These are phyloP conservation scores for Camelus dromedarius DNA, from an alignment of 2,113 vertebrate species.

Conservation along the genomic window DNA sequence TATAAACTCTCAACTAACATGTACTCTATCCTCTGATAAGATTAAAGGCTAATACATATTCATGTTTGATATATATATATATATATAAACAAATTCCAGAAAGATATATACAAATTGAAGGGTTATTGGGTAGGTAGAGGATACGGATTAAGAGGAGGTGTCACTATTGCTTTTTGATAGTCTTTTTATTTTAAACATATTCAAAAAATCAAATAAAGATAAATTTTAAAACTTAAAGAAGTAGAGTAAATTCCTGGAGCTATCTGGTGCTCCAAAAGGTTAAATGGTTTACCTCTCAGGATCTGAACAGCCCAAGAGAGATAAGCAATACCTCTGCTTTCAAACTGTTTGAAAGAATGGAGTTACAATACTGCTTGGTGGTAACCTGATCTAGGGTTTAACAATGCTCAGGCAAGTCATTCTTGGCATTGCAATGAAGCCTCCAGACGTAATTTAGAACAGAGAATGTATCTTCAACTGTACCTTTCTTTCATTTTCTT, in stretches of 20 bases:
- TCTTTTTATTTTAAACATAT: conserved; percentile 57
- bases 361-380: background rate
- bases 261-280: background rate
- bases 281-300: background rate
- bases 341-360: background rate
- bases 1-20: conserved; percentile 34
- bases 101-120: conserved; percentile 43
- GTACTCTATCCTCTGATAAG: background rate
- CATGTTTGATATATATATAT: background rate
- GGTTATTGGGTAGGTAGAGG: background rate
- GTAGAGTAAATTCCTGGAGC: background rate
- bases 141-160: background rate
- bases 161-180: conserved; percentile 26
- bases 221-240: conserved; percentile 28
- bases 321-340: conserved; percentile 20
- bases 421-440: background rate
- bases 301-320: background rate
- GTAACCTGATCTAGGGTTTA: conserved; percentile 1
- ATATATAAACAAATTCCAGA: background rate
- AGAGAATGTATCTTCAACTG: conserved; percentile 33
- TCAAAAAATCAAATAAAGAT: conserved; percentile 41
- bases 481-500: conserved; percentile 47
- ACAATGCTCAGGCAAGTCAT: background rate
- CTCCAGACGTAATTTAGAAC: background rate
- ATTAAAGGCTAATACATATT: conserved; percentile 47